Conservation (phyloP, 2,797 vertebrate genomes). For the Mus minutoides region DNA sequence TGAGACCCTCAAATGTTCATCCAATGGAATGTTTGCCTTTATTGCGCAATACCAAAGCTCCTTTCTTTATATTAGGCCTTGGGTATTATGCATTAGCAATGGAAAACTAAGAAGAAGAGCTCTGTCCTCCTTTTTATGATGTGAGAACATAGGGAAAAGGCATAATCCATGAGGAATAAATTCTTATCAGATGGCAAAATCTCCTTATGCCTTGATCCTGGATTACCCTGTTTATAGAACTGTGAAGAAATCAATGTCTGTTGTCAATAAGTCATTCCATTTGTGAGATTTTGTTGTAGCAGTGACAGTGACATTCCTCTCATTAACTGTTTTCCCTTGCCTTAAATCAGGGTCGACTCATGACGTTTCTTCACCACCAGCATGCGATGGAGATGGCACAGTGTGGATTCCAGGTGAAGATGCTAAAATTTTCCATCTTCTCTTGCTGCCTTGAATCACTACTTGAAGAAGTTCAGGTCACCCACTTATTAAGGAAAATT, state of each 20-base stretch:
- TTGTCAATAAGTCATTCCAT: background rate
- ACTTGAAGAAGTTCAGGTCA: slow-evolving; percentile 1
- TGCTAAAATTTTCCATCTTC: background rate
- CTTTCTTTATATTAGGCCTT: background rate
- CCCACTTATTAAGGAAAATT: background rate
- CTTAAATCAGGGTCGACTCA: background rate
- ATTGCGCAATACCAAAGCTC: background rate
- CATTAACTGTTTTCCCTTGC: background rate
- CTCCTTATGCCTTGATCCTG: background rate
- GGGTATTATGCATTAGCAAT: background rate
- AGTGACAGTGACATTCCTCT: background rate
- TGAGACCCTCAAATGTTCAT: background rate
- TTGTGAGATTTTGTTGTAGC: background rate
- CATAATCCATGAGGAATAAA: background rate
- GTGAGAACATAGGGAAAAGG: background rate
- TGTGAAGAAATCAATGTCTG: slow-evolving; percentile 32
- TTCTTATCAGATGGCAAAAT: background rate
- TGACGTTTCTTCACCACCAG: background rate
- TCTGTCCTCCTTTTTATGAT: background rate
- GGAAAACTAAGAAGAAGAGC: background rate
- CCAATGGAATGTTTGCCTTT: background rate
- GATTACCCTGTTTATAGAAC: background rate
- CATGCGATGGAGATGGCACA: background rate
- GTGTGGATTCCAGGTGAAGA: background rate
- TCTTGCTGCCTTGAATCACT: background rate